Evolutionary conservation across 2,797 vertebrate genomes (phyloP).

Genomic region (Acanthiza pusilla): DNA sequence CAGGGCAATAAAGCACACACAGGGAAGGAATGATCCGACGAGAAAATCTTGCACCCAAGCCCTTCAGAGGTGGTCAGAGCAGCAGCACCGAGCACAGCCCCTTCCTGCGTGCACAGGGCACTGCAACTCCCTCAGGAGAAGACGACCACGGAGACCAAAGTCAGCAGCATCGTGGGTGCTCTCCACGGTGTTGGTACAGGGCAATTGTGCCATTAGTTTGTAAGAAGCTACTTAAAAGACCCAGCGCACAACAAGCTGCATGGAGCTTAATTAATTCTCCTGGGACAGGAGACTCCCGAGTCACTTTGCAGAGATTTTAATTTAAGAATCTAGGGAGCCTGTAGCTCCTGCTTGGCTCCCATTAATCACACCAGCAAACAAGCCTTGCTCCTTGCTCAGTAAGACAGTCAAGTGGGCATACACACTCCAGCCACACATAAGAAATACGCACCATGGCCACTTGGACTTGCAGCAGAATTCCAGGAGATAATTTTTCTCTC

Average conservation of each 20-base stretch:
- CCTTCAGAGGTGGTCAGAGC: neutral
- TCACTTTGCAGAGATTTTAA: neutral
- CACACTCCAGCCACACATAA: neutral
- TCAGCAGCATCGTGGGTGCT: neutral
- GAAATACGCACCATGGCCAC: neutral
- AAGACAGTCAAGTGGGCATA: neutral
- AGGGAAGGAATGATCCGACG: neutral
- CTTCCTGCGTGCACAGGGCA: fast-evolving
- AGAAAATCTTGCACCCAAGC: neutral
- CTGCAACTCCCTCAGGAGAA: neutral
- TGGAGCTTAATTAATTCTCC: constrained; percentile 8
- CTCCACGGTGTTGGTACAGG: neutral
- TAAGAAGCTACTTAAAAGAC: neutral
- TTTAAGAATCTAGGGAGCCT: neutral
- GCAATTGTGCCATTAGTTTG: neutral
- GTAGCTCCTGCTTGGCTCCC: neutral
- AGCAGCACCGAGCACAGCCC: neutral
- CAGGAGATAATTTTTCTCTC: neutral
- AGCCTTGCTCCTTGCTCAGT: neutral
- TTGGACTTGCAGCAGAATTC: neutral
- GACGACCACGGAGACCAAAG: neutral
- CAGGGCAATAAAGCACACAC: neutral
- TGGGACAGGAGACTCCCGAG: neutral
- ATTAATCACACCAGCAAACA: neutral
- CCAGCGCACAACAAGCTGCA: neutral